Base-by-base conservation (phyloP, 2,888 invertebrate genomes). In the Hyposoter didymator region DNA sequence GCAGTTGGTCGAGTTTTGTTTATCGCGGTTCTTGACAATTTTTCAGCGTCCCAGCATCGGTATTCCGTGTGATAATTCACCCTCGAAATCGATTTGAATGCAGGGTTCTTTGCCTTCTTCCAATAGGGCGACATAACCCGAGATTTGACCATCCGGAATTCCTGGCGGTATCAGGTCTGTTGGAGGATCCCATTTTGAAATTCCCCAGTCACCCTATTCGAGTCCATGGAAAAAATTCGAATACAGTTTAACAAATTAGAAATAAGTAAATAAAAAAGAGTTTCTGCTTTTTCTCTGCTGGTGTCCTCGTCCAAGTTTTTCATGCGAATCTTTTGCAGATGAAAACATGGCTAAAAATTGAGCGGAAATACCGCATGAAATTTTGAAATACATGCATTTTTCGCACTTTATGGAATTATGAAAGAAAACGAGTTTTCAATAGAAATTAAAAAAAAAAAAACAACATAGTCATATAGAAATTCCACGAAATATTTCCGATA, bases 51-150 rank as follows among this genome's bases (percentile, higher is more conserved):
- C 78, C 43, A 74, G 3, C 59, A 59, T 59, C 28, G 59, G 59
- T 28, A 55, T 62, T 1, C 43, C 43, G 19, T 82, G 62, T 7
- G 43, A 17, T 55, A 87, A 8, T 59, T 80, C 72, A 28, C 59
- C 82, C 8, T 78, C 78, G 10, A 17, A 83, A 12, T 72, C 47
- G 17, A 88, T 28, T 8, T 55, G n/a, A 7, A 84, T 19, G 52
- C 32, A 79, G 0, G 88, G 86, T 1, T 80, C 64, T 35, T 88
- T 47, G 35, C 80, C 88, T 17, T 85, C 81, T 64, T 84, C 81
- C 49, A 64, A 70, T n/a, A 88, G 1, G 5, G 12, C 28, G 0
- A 80, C 1, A 8, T 2, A 7, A 8, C 74, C 85, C 6, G n/a
- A 12, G 0, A 85, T 0, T 17, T 55, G 64, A n/a, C 87, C 86